Conservation (phyloP, 2,888 invertebrate genomes). For the Rhingia rostrata region DNA sequence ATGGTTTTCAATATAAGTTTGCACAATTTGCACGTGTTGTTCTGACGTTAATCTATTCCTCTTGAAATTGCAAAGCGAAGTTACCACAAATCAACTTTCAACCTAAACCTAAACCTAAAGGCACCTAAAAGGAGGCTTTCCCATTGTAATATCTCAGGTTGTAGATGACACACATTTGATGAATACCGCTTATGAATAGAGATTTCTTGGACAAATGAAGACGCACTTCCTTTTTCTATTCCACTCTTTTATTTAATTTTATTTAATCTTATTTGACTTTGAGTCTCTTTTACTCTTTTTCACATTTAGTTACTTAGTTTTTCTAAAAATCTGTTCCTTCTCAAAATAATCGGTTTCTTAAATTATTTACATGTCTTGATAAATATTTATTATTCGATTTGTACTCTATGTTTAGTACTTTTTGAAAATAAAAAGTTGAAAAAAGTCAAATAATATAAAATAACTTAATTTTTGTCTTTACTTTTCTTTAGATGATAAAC, state of each 20-base stretch:
- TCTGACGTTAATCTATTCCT: no score
- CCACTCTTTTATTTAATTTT: slow-evolving; percentile 20
- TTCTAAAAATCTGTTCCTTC: slow-evolving; percentile 19
- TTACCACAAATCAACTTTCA: no score
- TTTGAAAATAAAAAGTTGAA: not conserved
- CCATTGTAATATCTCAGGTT: no score
- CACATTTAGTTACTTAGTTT: not conserved
- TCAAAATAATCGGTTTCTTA: not conserved
- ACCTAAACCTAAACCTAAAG: no score
- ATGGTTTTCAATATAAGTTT: no score
- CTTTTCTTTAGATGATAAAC: slow-evolving; percentile 78
- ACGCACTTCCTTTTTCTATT: slow-evolving; percentile 8
- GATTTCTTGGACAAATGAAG: not conserved
- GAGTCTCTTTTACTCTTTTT: no score
- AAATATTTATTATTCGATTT: slow-evolving; percentile 5
- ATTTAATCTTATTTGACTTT: not conserved
- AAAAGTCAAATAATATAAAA: not conserved
- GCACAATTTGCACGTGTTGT: no score
- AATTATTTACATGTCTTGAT: not conserved
- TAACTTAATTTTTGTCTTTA: not conserved
- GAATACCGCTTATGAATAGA: not conserved
- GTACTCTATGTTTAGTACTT: not conserved
- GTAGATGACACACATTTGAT: no score
- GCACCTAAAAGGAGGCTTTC: no score
- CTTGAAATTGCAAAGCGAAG: no score